Percentiles rank a stretch among this genome's conserved stretches.
Evolutionary conservation across 2,888 invertebrate genomes (phyloP).

Genomic region (Gari tellinella): DNA sequence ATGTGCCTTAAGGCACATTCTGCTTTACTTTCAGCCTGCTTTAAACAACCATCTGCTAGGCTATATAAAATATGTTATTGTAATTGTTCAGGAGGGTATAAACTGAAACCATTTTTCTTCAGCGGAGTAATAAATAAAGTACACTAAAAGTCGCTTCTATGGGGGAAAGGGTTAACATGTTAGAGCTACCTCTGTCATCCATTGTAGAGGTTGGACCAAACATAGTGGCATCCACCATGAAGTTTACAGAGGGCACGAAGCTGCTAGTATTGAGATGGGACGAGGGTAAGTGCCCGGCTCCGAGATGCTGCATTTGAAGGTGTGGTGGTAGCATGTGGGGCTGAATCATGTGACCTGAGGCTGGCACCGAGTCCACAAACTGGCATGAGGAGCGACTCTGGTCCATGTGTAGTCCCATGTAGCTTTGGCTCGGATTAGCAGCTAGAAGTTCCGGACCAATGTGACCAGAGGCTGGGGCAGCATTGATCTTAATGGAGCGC

Average conservation of each 20-base stretch:
- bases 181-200: not conserved
- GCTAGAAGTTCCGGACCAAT: not conserved
- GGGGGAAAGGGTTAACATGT: too few relatives aligned
- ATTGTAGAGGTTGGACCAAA: not conserved
- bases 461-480: not conserved
- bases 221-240: not conserved
- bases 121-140: too few relatives aligned
- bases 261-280: not conserved
- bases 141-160: too few relatives aligned
- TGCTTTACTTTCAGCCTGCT: too few relatives aligned
- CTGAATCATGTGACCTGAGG: conserved; percentile 6
- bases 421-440: not conserved
- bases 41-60: too few relatives aligned
- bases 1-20: too few relatives aligned
- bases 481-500: too few relatives aligned
- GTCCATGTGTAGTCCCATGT: too few relatives aligned
- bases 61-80: too few relatives aligned
- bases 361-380: not conserved
- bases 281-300: conserved; percentile 3
- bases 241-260: not conserved
- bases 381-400: conserved; percentile 1
- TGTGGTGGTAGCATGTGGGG: not conserved
- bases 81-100: too few relatives aligned
- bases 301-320: not conserved
- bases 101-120: too few relatives aligned